Evolutionary conservation across 2,113 vertebrate genomes (phyloP), one percentile per base, ranked within the genome.

Genomic region (Regulus satrapa): DNA sequence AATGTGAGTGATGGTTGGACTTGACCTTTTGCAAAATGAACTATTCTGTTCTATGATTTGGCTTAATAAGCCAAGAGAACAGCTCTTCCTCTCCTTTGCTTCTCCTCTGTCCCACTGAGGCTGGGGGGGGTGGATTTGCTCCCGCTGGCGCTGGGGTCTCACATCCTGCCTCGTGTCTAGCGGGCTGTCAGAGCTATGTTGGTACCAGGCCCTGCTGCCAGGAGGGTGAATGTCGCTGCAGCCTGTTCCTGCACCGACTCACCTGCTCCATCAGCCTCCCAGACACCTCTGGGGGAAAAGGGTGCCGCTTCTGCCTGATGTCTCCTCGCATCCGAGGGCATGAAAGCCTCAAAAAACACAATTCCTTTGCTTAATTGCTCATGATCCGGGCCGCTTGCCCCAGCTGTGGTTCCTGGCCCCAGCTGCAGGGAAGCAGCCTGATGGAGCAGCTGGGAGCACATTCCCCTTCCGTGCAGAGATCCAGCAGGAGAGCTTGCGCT

Each of bases 201-300:
- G 40, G 58, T 28, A 2, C 28, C 64, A 74, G 17, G 28, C 21
- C 13, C 12, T 5, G 12, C 13, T 69, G 67, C 21, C 2, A 1
- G n/a, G 25, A 59, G 59, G 21, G 8, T 38, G 41, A 64, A 28
- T 1, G 0, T 29, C 5, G 0, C 28, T 1, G 1, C 3, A 2
- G 9, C 49, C 76, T 73, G 32, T 32, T 58, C 63, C 34, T 64
- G 63, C 80, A 51, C 20, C 64, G 45, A 9, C 45, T 58, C 59
- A 41, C 48, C 34, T 59, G 54, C 56, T 71, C 58, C 36, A 45
- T 43, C 43, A 29, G 16, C 2, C 5, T 32, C 45, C 62, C 71
- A 32, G 10, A 21, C 36, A 43, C 10, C 45, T 74, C 6, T 16
- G n/a, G 8, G 23, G 34, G 26, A 6, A 24, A 38, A 58, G 61